These are phyloP conservation scores for Mamestra brassicae DNA, from an alignment of 2,888 invertebrate species.

Conservation along the genomic window DNA sequence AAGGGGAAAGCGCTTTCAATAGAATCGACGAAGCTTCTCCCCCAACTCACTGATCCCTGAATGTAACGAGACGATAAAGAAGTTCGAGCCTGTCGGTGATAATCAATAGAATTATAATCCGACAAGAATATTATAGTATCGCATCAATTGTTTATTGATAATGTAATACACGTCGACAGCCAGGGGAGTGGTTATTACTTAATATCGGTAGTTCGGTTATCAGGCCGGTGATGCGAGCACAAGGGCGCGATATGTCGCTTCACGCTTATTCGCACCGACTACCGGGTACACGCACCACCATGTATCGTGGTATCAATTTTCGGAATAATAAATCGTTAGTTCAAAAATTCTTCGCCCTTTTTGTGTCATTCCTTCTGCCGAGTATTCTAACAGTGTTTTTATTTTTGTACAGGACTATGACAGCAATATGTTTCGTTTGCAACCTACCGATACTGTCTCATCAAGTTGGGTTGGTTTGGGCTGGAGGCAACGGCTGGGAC, in stretches of 20 bases:
- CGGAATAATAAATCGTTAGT: constrained; percentile 88
- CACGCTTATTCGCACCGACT: constrained; percentile 78
- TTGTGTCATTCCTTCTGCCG: not conserved
- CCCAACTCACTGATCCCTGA: constrained; percentile 32
- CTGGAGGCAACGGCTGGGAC: constrained; percentile 98
- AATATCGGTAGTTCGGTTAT: constrained; percentile 87
- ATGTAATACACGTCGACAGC: constrained; percentile 80
- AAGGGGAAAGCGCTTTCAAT: constrained; percentile 30
- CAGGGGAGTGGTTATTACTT: constrained; percentile 87
- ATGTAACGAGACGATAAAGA: constrained; percentile 29
- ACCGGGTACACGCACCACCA: constrained; percentile 72
- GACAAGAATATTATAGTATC: constrained; percentile 68
- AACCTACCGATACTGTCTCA: constrained; percentile 98
- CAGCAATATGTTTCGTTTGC: constrained; percentile 98
- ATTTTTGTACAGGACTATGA: constrained; percentile 95
- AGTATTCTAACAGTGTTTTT: constrained; percentile 64
- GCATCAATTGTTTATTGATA: constrained; percentile 82
- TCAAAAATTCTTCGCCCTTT: constrained; percentile 8
- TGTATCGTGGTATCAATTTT: constrained; percentile 83
- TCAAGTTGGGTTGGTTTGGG: constrained; percentile 98
- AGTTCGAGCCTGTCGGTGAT: constrained; percentile 52
- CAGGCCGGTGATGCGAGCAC: constrained; percentile 85
- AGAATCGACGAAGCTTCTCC: constrained; percentile 29
- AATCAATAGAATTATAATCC: constrained; percentile 67
- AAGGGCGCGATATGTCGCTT: constrained; percentile 83